Percentiles rank a stretch among this genome's conserved stretches.
Evolutionary conservation across 53 echinoderm and acorn worm genomes (phyloP).

Genomic region (Mesocentrotus franciscanus): DNA sequence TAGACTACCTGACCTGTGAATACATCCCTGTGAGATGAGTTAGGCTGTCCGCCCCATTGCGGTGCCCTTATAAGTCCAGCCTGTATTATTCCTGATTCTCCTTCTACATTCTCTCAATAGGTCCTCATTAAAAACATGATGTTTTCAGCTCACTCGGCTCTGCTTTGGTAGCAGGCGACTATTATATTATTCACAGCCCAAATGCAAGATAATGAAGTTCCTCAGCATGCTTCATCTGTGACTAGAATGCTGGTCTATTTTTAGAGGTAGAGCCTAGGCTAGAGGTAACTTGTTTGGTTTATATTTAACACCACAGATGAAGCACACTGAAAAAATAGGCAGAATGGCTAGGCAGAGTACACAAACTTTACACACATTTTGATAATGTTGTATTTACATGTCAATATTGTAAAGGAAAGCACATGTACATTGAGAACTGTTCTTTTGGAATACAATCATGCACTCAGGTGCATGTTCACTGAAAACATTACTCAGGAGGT

Average conservation of each 20-base stretch:
- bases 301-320: too few species aligned
- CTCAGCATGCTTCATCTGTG: not conserved
- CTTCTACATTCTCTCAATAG: conserved; percentile 50
- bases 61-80: conserved; percentile 63
- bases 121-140: not conserved
- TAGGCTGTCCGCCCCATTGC: conserved; percentile 20
- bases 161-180: not conserved
- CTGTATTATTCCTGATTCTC: conserved; percentile 43
- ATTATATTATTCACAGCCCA: conserved; percentile 14
- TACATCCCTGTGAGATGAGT: conserved; percentile 55
- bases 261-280: not conserved
- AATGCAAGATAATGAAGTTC: conserved; percentile 16
- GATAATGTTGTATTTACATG: too few species aligned
- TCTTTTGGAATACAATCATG: too few species aligned
- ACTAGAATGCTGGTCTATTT: not conserved
- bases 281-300: too few species aligned
- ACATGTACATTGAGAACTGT: too few species aligned
- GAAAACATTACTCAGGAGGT: not conserved
- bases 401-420: too few species aligned
- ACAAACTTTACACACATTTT: too few species aligned
- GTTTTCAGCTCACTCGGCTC: conserved; percentile 1
- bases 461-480: too few species aligned
- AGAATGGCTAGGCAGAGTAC: too few species aligned
- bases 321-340: too few species aligned
- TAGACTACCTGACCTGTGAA: conserved; percentile 46